phyloP scores from a whole-genome alignment of 2,888 invertebrate genomes.

The Ganaspis brasiliensis region DNA sequence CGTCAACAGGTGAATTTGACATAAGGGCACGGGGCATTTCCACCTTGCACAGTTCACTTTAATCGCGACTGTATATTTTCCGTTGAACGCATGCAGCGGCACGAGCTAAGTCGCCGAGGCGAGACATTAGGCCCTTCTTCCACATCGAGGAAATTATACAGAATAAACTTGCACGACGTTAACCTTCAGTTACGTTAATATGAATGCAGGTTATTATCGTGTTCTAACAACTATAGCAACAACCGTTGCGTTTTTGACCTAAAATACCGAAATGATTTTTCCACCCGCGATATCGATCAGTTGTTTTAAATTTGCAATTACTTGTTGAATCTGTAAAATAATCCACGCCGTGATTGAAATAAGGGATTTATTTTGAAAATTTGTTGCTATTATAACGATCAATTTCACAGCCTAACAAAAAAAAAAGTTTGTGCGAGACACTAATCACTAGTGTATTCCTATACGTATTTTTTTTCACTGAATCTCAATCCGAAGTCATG shows the following conservation, averaged over 20 bases:
- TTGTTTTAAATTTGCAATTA: too few relatives aligned
- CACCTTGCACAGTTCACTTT: slow-evolving; percentile 34
- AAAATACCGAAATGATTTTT: too few relatives aligned
- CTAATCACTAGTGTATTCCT: too few relatives aligned
- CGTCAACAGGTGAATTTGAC: slow-evolving; percentile 39
- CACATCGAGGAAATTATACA: slow-evolving; percentile 37
- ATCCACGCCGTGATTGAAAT: too few relatives aligned
- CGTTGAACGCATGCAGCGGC: slow-evolving; percentile 41
- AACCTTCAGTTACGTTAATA: slow-evolving; percentile 35
- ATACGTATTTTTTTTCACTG: too few relatives aligned
- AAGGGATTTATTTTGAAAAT: too few relatives aligned
- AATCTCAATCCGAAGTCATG: too few relatives aligned
- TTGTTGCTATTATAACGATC: too few relatives aligned
- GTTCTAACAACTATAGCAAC: not conserved
- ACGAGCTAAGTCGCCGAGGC: slow-evolving; percentile 39
- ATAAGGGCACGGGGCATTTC: slow-evolving; percentile 18
- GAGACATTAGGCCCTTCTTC: slow-evolving; percentile 38
- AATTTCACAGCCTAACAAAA: too few relatives aligned
- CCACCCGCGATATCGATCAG: too few relatives aligned
- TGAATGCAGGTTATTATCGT: slow-evolving; percentile 35
- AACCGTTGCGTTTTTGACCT: not conserved
- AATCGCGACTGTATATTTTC: slow-evolving; percentile 36
- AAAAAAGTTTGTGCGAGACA: too few relatives aligned
- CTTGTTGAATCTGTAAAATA: too few relatives aligned
- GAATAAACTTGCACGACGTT: slow-evolving; percentile 25